A percentile compares a stretch with the other conserved stretches of the same genome.
Conservation (phyloP, 2,888 invertebrate species). For the Timandra comae region DNA sequence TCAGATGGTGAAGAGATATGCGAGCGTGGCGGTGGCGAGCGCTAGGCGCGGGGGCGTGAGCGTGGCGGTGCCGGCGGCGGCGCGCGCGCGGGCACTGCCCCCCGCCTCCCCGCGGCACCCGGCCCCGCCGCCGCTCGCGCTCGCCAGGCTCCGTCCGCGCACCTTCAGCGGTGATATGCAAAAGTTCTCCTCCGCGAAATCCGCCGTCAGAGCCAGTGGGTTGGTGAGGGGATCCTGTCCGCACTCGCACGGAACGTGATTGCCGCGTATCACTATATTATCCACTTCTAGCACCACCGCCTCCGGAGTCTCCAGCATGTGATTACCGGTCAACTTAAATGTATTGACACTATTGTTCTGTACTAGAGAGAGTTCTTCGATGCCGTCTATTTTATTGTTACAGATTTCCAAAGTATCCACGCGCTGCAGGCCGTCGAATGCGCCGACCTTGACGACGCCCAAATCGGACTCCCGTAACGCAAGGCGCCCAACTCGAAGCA, state of each 20-base stretch:
- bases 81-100: slow-evolving; percentile 45
- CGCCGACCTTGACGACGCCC: slow-evolving; percentile 83
- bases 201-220: slow-evolving; percentile 81
- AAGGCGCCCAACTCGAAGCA: slow-evolving; percentile 84
- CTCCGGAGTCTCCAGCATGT: slow-evolving; percentile 87
- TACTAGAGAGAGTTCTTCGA: slow-evolving; percentile 84
- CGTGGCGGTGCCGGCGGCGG: slow-evolving; percentile 24
- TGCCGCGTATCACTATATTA: slow-evolving; percentile 82
- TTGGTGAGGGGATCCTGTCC: slow-evolving; percentile 87
- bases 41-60: slow-evolving; percentile 38
- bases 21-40: slow-evolving; percentile 45
- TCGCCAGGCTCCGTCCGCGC: slow-evolving; percentile 85
- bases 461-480: slow-evolving; percentile 90
- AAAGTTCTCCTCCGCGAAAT: slow-evolving; percentile 85
- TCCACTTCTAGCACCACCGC: slow-evolving; percentile 83
- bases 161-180: slow-evolving; percentile 91
- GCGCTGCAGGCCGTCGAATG: slow-evolving; percentile 84
- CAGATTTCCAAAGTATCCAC: slow-evolving; percentile 85
- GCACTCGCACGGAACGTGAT: slow-evolving; percentile 93
- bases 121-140: slow-evolving; percentile 49
- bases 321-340: slow-evolving; percentile 88
- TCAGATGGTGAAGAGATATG: slow-evolving; percentile 50
- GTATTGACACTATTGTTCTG: slow-evolving; percentile 83
- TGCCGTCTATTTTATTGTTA: slow-evolving; percentile 90
- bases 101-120: slow-evolving; percentile 61